phyloP scores from a whole-genome alignment of 1,140 invertebrate genomes.

The Tetraneura akinire region DNA sequence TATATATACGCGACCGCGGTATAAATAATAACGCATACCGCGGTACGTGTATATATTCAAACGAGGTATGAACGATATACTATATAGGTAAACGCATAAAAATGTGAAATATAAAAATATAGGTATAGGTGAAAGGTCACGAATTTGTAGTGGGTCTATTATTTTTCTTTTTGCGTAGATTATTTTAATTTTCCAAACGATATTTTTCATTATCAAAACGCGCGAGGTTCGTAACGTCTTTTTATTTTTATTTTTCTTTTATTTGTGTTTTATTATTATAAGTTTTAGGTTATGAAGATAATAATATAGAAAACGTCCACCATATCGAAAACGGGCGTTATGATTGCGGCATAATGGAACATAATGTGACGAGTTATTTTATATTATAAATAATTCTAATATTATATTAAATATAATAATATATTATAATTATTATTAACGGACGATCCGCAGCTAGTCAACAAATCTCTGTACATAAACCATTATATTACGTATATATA shows the following conservation, averaged over 20 bases:
- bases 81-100: conserved; percentile 25
- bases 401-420: too few relatives aligned
- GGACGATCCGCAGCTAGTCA: conserved; percentile 13
- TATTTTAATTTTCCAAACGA: not conserved
- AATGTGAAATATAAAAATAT: too few relatives aligned
- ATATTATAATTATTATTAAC: conserved; percentile 27
- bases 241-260: too few relatives aligned
- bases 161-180: not conserved
- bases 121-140: conserved; percentile 28
- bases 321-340: too few relatives aligned
- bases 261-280: too few relatives aligned
- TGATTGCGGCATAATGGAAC: not conserved
- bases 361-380: too few relatives aligned
- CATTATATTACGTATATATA: not conserved
- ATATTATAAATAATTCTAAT: too few relatives aligned
- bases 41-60: too few relatives aligned
- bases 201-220: conserved; percentile 20
- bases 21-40: not conserved
- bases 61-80: too few relatives aligned
- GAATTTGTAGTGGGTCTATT: conserved; percentile 28
- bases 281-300: too few relatives aligned
- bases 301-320: too few relatives aligned
- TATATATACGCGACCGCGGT: not conserved
- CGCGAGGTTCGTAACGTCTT: too few relatives aligned
- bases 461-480: not conserved